Percentiles rank a stretch among this genome's conserved stretches.
phyloP scores from a whole-genome alignment of 2,888 invertebrate species.

The Dioctria rufipes region DNA sequence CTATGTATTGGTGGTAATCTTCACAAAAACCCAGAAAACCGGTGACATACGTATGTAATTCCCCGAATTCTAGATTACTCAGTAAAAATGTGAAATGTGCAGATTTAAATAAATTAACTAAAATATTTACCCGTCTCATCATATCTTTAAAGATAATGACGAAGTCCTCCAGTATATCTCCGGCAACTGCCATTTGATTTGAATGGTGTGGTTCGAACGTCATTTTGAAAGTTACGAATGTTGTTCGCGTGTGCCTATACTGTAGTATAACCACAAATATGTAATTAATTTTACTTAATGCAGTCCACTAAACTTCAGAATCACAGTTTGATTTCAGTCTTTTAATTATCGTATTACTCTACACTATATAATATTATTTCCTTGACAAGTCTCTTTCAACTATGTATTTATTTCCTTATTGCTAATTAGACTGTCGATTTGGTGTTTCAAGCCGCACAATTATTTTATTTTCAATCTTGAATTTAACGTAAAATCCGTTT shows the following conservation, averaged over 20 bases:
- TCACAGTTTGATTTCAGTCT: slow-evolving; percentile 56
- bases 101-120: background rate
- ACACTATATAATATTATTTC: background rate
- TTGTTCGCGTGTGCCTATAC: too few species aligned
- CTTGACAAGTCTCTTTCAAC: background rate
- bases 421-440: background rate
- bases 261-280: slow-evolving; percentile 34
- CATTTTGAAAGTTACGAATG: slow-evolving; percentile 71
- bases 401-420: background rate
- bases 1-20: background rate
- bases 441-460: background rate
- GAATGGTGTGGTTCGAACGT: slow-evolving; percentile 75
- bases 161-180: slow-evolving; percentile 83
- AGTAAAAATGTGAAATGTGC: background rate
- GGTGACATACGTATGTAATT: too few species aligned
- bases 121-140: slow-evolving; percentile 77
- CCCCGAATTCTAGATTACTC: background rate
- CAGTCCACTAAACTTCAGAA: slow-evolving; percentile 44
- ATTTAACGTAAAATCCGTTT: slow-evolving; percentile 19
- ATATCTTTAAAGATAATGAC: slow-evolving; percentile 79
- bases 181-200: slow-evolving; percentile 76
- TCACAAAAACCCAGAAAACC: background rate
- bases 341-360: slow-evolving; percentile 20
- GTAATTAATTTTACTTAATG: slow-evolving; percentile 23
- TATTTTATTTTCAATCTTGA: background rate